Evolutionary conservation across 2,113 vertebrate species (phyloP), one percentile per base, ranked within the genome.

Genomic region (Leptobrachium ailaonicum): DNA sequence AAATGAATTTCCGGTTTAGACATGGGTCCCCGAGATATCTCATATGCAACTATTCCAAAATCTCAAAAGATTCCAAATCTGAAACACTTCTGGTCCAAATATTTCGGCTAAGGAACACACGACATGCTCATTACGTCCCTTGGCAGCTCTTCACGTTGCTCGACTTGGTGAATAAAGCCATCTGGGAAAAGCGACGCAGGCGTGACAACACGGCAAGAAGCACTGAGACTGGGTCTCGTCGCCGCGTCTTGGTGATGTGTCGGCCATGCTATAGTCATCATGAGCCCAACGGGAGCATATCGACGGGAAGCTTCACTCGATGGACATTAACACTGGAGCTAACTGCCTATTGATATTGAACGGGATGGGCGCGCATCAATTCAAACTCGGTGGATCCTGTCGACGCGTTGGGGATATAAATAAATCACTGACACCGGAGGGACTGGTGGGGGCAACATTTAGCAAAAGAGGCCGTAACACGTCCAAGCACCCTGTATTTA

Each of bases 301-400:
- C 14, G 70, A 73, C 62, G 66, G 5, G 42, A 44, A 60, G 47
- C 60, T 72, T 50, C 60, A 63, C 77, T 54, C 60, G 3, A 66
- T 68, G 41, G 63, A 58, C 58, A 67, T 80, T 74, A 80, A 74
- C 62, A 60, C 66, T 9, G 41, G 13, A 44, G 71, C 43, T 67
- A 68, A 73, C 62, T 14, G 63, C 42, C 20, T 58, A 72, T 63
- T 74, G 64, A 13, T 58, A 80, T 58, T 41, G 63, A 80, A 45
- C 71, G 14, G 71, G 68, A 71, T 10, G 53, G 68, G 41, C 41
- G 4, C 54, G 41, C 41, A 56, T 80, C 78, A 67, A 73, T 67
- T 43, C n/a, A 73, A 80, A 73, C 45, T 44, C 14, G 9, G 32
- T 41, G 20, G 47, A 42, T 40, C 72, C 20, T 72, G 75, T 67